A percentile compares a stretch with the other conserved stretches of the same genome.
phyloP scores from a whole-genome alignment of 2,888 invertebrate genomes.

The Notocelia uddmanniana region DNA sequence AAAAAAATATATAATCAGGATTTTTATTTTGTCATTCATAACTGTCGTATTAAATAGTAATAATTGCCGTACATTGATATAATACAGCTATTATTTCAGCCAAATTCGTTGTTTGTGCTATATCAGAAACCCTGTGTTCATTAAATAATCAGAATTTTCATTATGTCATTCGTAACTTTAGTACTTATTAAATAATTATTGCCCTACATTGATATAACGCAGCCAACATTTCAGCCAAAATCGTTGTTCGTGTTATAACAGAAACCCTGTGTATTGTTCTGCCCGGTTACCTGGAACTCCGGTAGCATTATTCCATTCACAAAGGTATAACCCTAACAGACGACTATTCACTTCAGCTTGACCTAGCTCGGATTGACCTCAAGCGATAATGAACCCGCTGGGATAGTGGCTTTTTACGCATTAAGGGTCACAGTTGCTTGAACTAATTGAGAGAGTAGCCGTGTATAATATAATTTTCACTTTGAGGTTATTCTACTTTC shows the following conservation, averaged over 20 bases:
- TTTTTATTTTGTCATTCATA: no score
- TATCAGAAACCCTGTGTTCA: background rate
- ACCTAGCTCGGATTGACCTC: slow-evolving; percentile 5
- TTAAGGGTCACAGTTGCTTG: slow-evolving; percentile 15
- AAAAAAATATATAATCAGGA: no score
- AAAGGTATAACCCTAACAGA: slow-evolving; percentile 14
- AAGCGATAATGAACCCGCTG: slow-evolving; percentile 5
- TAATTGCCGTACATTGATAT: background rate
- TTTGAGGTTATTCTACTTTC: slow-evolving; percentile 7
- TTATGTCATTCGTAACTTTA: no score
- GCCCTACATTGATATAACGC: background rate
- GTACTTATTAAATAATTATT: background rate
- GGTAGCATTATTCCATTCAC: slow-evolving; percentile 1
- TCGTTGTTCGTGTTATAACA: background rate
- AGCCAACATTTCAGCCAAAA: background rate
- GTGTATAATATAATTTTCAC: background rate
- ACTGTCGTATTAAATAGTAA: background rate
- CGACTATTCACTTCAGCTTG: slow-evolving; percentile 4
- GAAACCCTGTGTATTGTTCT: background rate
- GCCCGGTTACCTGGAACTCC: background rate
- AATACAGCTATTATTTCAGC: background rate
- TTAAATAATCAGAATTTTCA: no score
- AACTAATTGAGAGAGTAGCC: background rate
- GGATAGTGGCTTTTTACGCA: background rate
- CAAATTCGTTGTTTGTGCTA: background rate